Evolutionary conservation across 2,888 invertebrate genomes (phyloP), one percentile per base, ranked within the genome.

Genomic region (Schrankia costaestrigalis): DNA sequence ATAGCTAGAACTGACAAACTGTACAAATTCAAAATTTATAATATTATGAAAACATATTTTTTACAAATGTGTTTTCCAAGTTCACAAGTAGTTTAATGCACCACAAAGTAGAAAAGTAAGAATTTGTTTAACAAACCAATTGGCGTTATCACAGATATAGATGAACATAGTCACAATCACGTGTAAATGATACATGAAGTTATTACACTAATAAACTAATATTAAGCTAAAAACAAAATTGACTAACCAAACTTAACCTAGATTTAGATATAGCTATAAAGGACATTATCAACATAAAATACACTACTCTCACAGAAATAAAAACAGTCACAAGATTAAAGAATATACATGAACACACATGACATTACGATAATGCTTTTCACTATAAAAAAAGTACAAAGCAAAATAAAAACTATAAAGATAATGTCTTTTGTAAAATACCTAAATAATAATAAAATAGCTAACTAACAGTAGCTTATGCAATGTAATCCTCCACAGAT

Each of bases 401-500:
- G 12, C 10, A 12, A 12, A 11, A 3, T 5, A 12, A 7, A 24
- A 10, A n/a, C n/a, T n/a, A n/a, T n/a, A n/a, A n/a, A n/a, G 40
- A 35, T 34, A 32, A 38, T 51, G 27, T 42, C 28, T 33, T 51
- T 51, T 39, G 13, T 27, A 19, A 26, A 37, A 35, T 41, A 10
- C n/a, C 15, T 26, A 48, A 48, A 52, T 41, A 45, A 38, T 48
- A 37, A 42, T 55, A 36, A 61, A 58, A 46, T 70, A 70, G 56
- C 72, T 42, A 55, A 78, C 73, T 80, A 80, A 83, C 73, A 47
- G 62, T 75, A 74, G 86, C 83, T 84, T 84, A 84, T 72, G 84
- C 86, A 78, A 78, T 86, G 78, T 86, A 84, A 85, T 84, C 84
- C 77, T 86, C 75, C 89, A 85, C 89, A 89, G 89, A 89, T 89